Conservation (phyloP, 2,888 invertebrate genomes). For the Artemia sinica region DNA sequence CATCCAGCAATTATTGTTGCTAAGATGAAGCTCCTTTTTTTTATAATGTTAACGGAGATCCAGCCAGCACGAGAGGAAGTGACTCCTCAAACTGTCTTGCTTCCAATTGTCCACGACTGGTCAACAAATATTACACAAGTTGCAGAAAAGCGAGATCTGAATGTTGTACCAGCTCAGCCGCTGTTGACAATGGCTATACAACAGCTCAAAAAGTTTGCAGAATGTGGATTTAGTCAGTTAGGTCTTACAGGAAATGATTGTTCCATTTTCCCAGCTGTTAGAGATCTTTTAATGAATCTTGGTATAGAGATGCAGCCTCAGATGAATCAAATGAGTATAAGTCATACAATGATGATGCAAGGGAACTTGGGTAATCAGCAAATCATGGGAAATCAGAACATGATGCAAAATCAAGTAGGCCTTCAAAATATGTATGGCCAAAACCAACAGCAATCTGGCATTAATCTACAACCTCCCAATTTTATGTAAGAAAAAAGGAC, state of each 20-base stretch:
- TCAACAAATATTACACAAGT: constrained; percentile 66
- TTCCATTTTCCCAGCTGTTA: constrained; percentile 73
- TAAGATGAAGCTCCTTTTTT: constrained; percentile 74
- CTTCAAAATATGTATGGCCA: constrained; percentile 8
- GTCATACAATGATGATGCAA: constrained; percentile 7
- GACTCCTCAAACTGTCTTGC: constrained; percentile 45
- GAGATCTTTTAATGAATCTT: constrained; percentile 68
- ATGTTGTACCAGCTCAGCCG: constrained; percentile 25
- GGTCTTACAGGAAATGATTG: constrained; percentile 47
- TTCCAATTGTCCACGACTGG: constrained; percentile 79
- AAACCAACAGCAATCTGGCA: constrained; percentile 3
- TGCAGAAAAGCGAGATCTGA: constrained; percentile 52
- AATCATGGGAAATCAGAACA: constrained; percentile 1
- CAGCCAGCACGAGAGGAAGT: constrained; percentile 37
- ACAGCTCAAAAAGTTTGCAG: constrained; percentile 42
- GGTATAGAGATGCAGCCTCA: constrained; percentile 56
- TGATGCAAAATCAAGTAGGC: constrained; percentile 3
- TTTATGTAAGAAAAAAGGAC: too few relatives aligned
- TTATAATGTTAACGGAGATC: constrained; percentile 38
- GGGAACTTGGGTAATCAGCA: neutral
- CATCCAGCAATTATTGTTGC: constrained; percentile 69
- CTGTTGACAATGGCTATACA: constrained; percentile 24
- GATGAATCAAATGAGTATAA: constrained; percentile 5
- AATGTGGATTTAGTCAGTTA: constrained; percentile 39
- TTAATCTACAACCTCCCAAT: neutral